phyloP scores from a whole-genome alignment of 2,797 vertebrate genomes.

The Perodicticus potto region DNA sequence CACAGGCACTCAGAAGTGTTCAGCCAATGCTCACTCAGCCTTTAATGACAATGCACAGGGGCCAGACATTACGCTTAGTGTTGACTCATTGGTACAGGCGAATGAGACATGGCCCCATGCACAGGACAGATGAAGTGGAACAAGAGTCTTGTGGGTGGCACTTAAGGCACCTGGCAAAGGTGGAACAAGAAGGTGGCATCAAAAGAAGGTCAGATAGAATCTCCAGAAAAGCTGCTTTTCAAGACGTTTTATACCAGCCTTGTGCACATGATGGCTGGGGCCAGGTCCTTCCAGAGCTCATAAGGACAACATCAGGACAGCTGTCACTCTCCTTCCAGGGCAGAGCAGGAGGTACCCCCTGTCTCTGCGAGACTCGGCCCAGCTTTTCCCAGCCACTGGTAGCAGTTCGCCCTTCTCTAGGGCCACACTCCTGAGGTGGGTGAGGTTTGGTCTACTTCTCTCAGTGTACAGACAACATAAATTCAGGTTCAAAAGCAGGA shows the following conservation, averaged over 20 bases:
- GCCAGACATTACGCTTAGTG: not conserved
- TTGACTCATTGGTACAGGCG: not conserved
- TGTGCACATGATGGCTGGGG: accelerated
- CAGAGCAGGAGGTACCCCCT: not conserved
- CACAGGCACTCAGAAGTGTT: too few relatives aligned
- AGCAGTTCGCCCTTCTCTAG: not conserved
- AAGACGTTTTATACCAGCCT: not conserved
- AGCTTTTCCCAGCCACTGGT: not conserved
- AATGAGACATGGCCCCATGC: not conserved
- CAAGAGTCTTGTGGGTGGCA: accelerated
- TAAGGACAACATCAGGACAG: not conserved
- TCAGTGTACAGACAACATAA: slow-evolving; percentile 56
- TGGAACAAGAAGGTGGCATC: not conserved
- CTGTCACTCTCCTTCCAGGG: too few relatives aligned
- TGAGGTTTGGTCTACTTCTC: not conserved
- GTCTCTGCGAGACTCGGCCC: not conserved
- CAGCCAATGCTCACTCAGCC: not conserved
- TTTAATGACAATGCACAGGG: too few relatives aligned
- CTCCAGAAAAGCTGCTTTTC: not conserved
- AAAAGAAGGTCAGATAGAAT: not conserved
- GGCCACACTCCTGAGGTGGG: not conserved
- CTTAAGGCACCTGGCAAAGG: too few relatives aligned
- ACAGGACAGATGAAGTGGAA: not conserved
- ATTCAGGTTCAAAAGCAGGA: slow-evolving; percentile 71
- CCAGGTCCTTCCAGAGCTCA: not conserved